Percentiles rank a stretch among this genome's conserved stretches.
Conservation (phyloP, 2,797 vertebrate genomes). For the Cirrhinus molitorella region DNA sequence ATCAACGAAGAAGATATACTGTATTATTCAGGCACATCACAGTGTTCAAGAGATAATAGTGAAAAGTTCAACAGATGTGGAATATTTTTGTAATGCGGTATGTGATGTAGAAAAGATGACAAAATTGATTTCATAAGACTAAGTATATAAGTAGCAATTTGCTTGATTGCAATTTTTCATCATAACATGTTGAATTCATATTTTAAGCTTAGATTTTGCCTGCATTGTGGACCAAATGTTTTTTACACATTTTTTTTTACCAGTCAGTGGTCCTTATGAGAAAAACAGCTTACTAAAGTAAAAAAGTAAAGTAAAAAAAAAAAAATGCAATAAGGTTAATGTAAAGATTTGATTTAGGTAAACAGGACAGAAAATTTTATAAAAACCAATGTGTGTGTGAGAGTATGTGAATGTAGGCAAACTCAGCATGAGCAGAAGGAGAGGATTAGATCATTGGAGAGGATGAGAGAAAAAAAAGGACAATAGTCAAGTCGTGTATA, state of each 20-base stretch:
- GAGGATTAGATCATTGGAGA: background rate
- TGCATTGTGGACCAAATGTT: background rate
- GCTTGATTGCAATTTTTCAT: background rate
- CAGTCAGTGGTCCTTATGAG: background rate
- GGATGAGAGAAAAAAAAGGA: background rate
- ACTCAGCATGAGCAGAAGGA: conserved; percentile 9
- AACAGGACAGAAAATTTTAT: background rate
- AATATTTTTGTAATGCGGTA: background rate
- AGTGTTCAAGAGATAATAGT: background rate
- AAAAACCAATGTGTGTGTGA: background rate
- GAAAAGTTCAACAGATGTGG: background rate
- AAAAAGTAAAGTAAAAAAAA: background rate
- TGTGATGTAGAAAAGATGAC: background rate
- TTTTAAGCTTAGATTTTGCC: background rate
- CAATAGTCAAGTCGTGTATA: conserved; percentile 19
- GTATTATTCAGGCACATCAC: background rate
- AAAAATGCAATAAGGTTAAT: background rate
- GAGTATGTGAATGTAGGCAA: background rate
- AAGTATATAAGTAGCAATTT: background rate
- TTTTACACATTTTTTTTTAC: background rate
- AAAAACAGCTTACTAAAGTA: background rate
- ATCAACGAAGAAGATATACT: background rate
- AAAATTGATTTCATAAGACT: background rate
- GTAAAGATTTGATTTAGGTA: background rate
- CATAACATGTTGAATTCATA: background rate